Evolutionary conservation across 2,113 vertebrate genomes (phyloP).

Genomic region (Megaleporinus macrocephalus): DNA sequence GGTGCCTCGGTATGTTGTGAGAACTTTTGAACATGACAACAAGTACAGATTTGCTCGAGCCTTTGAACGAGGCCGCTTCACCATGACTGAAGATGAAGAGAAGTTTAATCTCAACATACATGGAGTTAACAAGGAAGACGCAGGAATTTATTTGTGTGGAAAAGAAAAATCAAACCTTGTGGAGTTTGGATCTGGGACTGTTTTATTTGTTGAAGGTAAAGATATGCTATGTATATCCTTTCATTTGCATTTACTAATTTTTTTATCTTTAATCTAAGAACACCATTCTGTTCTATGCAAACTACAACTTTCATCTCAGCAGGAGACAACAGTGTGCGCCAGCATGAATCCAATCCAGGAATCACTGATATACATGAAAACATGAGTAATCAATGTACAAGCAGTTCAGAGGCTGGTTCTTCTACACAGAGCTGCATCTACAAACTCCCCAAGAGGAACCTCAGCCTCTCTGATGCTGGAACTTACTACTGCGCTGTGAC

Average conservation of each 20-base stretch:
- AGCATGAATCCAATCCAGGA: slow-evolving; percentile 53
- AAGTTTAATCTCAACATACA: slow-evolving; percentile 9
- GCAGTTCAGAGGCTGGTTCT: neutral
- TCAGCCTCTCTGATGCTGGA: too few relatives aligned
- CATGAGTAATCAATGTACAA: slow-evolving; percentile 29
- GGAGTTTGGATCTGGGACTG: slow-evolving; percentile 25
- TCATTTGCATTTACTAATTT: neutral
- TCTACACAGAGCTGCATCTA: too few relatives aligned
- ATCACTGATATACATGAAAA: slow-evolving; percentile 44
- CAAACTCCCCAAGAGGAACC: too few relatives aligned
- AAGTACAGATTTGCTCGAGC: neutral
- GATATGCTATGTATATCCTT: neutral
- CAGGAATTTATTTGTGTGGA: slow-evolving; percentile 31
- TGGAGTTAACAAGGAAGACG: neutral
- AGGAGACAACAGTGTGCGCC: slow-evolving; percentile 49
- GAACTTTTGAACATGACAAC: neutral
- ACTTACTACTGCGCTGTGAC: slow-evolving; percentile 59
- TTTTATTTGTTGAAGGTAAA: neutral
- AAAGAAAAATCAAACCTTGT: neutral
- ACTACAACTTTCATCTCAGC: slow-evolving; percentile 22
- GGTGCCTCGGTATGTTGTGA: slow-evolving; percentile 1
- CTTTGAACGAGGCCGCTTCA: neutral
- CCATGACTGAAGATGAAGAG: neutral
- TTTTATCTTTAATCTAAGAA: too few relatives aligned
- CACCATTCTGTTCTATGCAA: too few relatives aligned